Conservation (phyloP, 2,113 vertebrate genomes). For the Casuarius casuarius region DNA sequence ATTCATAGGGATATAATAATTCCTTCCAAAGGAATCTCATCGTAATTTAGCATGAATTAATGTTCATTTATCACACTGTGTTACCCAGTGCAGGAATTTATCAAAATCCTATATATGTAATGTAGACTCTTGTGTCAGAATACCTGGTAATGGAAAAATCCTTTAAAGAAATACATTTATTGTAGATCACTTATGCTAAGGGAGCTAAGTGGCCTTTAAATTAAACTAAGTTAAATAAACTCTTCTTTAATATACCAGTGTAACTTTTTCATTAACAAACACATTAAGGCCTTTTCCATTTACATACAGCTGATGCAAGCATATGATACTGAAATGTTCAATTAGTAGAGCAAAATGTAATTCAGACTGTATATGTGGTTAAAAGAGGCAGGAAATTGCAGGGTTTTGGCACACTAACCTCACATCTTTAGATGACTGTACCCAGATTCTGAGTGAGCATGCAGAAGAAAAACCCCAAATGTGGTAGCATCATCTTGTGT, state of each 20-base stretch:
- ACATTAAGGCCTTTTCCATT: conserved; percentile 56
- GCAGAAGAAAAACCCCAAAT: not conserved
- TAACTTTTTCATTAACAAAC: conserved; percentile 69
- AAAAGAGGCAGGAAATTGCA: not conserved
- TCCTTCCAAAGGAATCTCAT: conserved; percentile 31
- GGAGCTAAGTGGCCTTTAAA: conserved; percentile 61
- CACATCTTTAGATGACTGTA: no score
- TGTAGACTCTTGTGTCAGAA: conserved; percentile 23
- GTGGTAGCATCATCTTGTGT: not conserved
- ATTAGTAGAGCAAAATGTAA: not conserved
- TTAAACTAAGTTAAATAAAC: conserved; percentile 71
- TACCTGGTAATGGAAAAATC: conserved; percentile 8
- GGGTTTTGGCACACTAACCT: not conserved
- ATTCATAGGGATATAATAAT: conserved; percentile 31
- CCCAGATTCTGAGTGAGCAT: not conserved
- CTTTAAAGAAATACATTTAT: conserved; percentile 38
- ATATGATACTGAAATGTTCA: not conserved
- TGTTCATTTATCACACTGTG: conserved; percentile 23
- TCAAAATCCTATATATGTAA: conserved; percentile 27
- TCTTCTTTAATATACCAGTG: conserved; percentile 46
- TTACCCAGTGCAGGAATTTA: conserved; percentile 23
- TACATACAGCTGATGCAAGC: conserved; percentile 53
- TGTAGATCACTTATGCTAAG: conserved; percentile 52
- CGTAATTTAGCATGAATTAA: conserved; percentile 47
- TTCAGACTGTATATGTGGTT: not conserved